Evolutionary conservation across 2,797 vertebrate species (phyloP).

Genomic region (Enteromius afrohamiltoni): DNA sequence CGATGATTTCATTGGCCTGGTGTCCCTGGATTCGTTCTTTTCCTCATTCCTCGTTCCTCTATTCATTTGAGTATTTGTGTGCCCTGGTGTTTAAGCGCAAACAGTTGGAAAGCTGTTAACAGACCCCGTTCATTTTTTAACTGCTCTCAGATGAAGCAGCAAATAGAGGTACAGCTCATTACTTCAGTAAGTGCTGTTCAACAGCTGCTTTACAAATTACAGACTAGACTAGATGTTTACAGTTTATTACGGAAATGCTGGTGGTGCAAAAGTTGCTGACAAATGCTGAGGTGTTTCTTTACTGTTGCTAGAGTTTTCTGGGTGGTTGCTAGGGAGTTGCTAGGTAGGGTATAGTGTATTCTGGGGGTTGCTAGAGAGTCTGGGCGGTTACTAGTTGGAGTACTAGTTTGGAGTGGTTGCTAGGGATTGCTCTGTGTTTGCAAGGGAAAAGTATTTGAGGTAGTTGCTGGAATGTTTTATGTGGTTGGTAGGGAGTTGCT

Average conservation of each 20-base stretch:
- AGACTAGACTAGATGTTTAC: constrained; percentile 16
- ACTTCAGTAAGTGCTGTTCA: constrained; percentile 38
- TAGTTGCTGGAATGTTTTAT: too few relatives aligned
- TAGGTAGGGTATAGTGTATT: background rate
- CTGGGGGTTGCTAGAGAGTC: background rate
- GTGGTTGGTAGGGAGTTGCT: background rate
- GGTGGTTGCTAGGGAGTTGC: background rate
- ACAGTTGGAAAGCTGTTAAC: constrained; percentile 30
- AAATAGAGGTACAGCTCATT: constrained; percentile 39
- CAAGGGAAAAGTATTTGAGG: background rate
- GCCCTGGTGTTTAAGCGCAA: constrained; percentile 14
- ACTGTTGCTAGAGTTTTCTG: background rate
- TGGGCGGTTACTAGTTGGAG: background rate
- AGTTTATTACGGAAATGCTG: background rate
- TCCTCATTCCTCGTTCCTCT: background rate
- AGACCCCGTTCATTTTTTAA: constrained; percentile 33
- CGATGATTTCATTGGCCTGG: constrained; percentile 41
- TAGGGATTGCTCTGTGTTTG: background rate
- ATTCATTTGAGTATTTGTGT: constrained; percentile 23
- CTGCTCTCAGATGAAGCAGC: constrained; percentile 22
- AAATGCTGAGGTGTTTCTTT: background rate
- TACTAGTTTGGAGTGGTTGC: background rate
- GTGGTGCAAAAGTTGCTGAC: background rate
- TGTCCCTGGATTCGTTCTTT: constrained; percentile 5
- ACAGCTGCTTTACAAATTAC: constrained; percentile 34